phyloP scores from a whole-genome alignment of 2,797 vertebrate genomes.

The Spinibarbus caldwelli region DNA sequence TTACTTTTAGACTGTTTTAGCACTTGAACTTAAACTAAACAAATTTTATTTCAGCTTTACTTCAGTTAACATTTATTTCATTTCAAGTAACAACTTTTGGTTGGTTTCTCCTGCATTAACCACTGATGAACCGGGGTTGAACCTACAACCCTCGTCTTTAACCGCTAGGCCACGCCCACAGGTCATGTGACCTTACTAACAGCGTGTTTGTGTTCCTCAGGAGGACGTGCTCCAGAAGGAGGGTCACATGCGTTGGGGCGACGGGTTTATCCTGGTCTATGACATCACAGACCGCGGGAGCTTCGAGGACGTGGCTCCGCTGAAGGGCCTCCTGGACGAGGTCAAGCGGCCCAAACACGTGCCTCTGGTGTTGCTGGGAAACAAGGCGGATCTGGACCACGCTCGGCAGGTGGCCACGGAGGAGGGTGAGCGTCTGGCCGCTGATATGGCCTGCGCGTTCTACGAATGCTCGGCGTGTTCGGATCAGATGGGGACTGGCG shows the following conservation, averaged over 20 bases:
- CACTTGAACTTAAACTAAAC: no score
- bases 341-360: constrained; percentile 95
- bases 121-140: neutral
- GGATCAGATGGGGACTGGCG: constrained; percentile 79
- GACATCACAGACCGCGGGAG: constrained; percentile 96
- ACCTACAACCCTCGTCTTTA: neutral
- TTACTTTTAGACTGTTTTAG: no score
- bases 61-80: no score
- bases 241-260: constrained; percentile 94
- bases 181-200: neutral
- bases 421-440: constrained; percentile 94
- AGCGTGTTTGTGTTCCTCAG: constrained; percentile 68
- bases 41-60: no score
- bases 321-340: constrained; percentile 91
- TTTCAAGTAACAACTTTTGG: no score
- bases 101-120: neutral
- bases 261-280: constrained; percentile 95
- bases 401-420: constrained; percentile 92
- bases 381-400: constrained; percentile 96
- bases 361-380: constrained; percentile 92
- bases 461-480: constrained; percentile 97
- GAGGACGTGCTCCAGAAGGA: constrained; percentile 93
- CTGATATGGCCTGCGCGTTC: constrained; percentile 94
- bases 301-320: constrained; percentile 90
- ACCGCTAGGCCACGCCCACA: neutral